A percentile compares a stretch with the other conserved stretches of the same genome.
Evolutionary conservation across 2,113 vertebrate species (phyloP).

Genomic region (Hippocampus mohnikei): DNA sequence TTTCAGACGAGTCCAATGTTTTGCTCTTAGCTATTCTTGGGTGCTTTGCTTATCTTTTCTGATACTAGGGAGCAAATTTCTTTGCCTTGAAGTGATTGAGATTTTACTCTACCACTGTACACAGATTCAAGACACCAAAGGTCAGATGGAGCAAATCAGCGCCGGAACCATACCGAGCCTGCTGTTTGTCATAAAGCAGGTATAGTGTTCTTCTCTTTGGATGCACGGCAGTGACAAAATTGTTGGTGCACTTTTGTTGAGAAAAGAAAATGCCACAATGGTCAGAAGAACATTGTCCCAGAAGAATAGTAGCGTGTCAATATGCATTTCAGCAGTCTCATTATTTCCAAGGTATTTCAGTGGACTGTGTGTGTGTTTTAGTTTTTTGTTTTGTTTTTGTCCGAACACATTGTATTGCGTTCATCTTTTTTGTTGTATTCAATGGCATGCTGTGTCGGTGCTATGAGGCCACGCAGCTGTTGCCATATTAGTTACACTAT

Average conservation of each 20-base stretch:
- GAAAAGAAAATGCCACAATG: not conserved
- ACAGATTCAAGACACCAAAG: not conserved
- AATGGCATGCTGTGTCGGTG: not conserved
- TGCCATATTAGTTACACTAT: not conserved
- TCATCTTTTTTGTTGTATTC: not conserved
- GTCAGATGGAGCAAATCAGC: not conserved
- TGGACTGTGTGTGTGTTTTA: not conserved
- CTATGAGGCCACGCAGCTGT: not conserved
- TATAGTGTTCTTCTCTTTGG: not conserved
- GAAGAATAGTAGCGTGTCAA: not conserved
- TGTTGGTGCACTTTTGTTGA: not conserved
- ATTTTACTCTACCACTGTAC: not conserved
- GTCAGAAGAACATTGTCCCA: not conserved
- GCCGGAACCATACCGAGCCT: not conserved
- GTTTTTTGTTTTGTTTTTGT: not conserved
- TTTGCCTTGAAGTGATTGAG: not conserved
- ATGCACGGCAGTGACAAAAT: not conserved
- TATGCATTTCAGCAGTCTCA: not conserved
- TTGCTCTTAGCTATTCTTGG: not conserved
- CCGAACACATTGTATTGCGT: not conserved
- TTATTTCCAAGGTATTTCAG: not conserved
- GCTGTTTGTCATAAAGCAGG: not conserved
- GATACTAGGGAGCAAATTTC: not conserved
- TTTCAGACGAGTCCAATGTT: not conserved
- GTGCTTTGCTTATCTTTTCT: not conserved